Percentiles rank a stretch among this genome's conserved stretches.
Conservation (phyloP, 1,140 invertebrate genomes). For the Drosophila subobscura region DNA sequence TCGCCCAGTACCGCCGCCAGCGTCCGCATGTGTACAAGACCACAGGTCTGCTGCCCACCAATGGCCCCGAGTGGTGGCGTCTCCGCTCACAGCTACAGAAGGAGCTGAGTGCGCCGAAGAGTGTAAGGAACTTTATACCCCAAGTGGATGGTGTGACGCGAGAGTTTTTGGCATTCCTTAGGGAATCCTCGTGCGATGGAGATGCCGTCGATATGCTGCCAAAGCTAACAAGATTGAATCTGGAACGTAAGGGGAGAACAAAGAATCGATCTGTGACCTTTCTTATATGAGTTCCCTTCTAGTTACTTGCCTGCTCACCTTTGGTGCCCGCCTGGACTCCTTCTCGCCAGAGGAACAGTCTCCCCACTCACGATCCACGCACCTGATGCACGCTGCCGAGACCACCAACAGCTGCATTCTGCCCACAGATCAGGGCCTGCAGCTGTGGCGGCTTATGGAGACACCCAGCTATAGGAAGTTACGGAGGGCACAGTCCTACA, state of each 20-base stretch:
- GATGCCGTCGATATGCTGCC: constrained; percentile 87
- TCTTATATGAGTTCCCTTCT: background rate
- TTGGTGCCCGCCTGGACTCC: constrained; percentile 87
- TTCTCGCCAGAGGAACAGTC: constrained; percentile 86
- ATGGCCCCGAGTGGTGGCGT: constrained; percentile 92
- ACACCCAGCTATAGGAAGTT: constrained; percentile 90
- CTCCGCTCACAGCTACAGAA: constrained; percentile 92
- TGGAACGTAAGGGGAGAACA: constrained; percentile 86
- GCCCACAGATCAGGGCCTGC: constrained; percentile 90
- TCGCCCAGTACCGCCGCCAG: constrained; percentile 90
- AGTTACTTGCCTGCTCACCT: constrained; percentile 89
- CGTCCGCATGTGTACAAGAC: constrained; percentile 90
- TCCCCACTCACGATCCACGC: constrained; percentile 86
- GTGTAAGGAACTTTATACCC: constrained; percentile 87
- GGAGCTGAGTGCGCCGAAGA: constrained; percentile 89
- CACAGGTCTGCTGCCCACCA: constrained; percentile 93
- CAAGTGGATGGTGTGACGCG: constrained; percentile 87
- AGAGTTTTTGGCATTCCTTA: constrained; percentile 86
- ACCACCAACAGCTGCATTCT: constrained; percentile 88
- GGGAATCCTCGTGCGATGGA: background rate
- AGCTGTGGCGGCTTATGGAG: constrained; percentile 89
- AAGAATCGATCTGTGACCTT: no score
- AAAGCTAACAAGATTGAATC: constrained; percentile 89
- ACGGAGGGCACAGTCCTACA: constrained; percentile 87
- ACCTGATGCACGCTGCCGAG: constrained; percentile 89